Conservation (phyloP, 2,113 vertebrate genomes). For the Pristiophorus japonicus region DNA sequence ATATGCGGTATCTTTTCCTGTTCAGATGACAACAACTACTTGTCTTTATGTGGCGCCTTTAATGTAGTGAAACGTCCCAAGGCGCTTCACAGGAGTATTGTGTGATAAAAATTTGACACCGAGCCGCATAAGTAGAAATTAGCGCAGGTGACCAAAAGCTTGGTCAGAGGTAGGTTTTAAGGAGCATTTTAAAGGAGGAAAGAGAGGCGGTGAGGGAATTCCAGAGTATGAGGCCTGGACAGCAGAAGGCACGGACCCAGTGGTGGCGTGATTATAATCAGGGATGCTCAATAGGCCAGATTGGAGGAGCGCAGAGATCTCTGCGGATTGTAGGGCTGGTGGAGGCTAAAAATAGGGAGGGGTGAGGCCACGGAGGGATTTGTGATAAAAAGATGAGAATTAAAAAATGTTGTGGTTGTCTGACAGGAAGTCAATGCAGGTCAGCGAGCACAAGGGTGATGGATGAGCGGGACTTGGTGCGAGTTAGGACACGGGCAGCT, state of each 20-base stretch:
- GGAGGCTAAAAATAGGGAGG: not conserved
- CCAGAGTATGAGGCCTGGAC: not conserved
- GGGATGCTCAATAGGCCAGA: not conserved
- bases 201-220: not conserved
- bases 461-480: not conserved
- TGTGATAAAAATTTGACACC: not conserved
- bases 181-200: not conserved
- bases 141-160: not conserved
- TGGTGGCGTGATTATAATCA: not conserved
- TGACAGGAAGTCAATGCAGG: not conserved
- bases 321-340: not conserved
- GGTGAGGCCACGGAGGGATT: not conserved
- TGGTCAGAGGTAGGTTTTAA: not conserved
- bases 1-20: too few relatives aligned
- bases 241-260: too few relatives aligned
- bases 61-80: too few relatives aligned
- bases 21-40: too few relatives aligned
- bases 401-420: not conserved
- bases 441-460: not conserved
- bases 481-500: not conserved
- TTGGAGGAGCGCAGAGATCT: not conserved
- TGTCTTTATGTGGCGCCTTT: too few relatives aligned
- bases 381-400: not conserved
- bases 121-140: not conserved
- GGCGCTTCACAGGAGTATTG: not conserved